Evolutionary conservation across 2,113 vertebrate genomes (phyloP).

Genomic region (Psittacus erithacus): DNA sequence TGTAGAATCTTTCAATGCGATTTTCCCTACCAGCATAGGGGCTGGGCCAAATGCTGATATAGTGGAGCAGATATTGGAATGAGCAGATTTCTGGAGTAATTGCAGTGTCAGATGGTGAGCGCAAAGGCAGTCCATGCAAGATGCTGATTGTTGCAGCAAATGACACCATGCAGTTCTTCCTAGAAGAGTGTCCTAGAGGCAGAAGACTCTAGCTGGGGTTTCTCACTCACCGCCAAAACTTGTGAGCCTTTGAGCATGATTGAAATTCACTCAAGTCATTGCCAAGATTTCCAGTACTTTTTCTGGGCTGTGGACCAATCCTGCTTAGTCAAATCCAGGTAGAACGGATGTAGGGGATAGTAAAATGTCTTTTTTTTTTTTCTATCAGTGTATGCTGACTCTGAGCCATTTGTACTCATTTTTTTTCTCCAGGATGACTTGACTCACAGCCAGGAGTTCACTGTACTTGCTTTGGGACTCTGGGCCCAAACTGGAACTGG

Average conservation of each 20-base stretch:
- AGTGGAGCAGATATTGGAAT: accelerated
- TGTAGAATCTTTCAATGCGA: not conserved
- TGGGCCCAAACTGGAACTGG: not conserved
- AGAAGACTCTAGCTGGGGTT: not conserved
- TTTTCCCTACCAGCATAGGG: not conserved
- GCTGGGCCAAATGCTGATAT: not conserved
- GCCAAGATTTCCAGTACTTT: not conserved
- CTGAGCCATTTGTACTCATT: not conserved
- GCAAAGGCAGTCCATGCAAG: not conserved
- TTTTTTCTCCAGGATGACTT: not conserved
- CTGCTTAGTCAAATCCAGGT: not conserved
- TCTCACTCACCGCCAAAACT: not conserved
- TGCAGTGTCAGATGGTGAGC: not conserved
- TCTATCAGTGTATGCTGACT: not conserved
- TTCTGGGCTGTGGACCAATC: conserved; percentile 24
- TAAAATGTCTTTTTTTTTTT: not conserved
- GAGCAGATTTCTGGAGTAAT: not conserved
- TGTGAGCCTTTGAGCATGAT: not conserved
- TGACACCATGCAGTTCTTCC: not conserved
- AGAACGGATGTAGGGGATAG: not conserved
- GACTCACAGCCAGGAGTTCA: not conserved
- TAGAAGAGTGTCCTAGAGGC: not conserved
- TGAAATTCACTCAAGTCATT: not conserved
- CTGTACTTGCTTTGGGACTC: not conserved
- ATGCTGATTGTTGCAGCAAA: not conserved